Evolutionary conservation across 2,113 vertebrate genomes (phyloP), one percentile per base, ranked within the genome.

Genomic region (Microtus pennsylvanicus): DNA sequence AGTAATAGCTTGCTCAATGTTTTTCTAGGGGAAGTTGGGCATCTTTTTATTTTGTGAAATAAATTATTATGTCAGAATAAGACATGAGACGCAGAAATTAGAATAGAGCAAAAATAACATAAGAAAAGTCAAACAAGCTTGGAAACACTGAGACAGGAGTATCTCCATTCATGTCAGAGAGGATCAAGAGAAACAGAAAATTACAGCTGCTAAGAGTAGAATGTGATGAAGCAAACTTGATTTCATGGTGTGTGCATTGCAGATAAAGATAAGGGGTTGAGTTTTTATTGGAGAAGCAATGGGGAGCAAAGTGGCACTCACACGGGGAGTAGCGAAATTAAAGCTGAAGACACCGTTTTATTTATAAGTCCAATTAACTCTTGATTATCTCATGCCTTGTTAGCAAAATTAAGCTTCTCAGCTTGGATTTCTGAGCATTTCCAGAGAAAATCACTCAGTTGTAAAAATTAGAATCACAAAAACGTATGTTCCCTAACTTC

Each of bases 301-400:
- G 0, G 47, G 74, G 21, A 91, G 35, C 42, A 83, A 83, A 87
- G 38, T 7, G n/a, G 12, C 81, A 91, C 33, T 89, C 38, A 81
- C 75, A 22, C 0, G 89, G 45, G n/a, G 33, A 88, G 30, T 80
- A n/a, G 45, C 81, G 96, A 63, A 92, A 26, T 78, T 80, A 88
- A 87, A 63, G 61, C 50, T 47, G 42, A 94, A 82, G 74, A 22
- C 14, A 63, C 76, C 52, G 77, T 91, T 96, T 94, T 78, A 93
- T 96, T 94, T 78, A 78, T 78, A 91, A 94, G 45, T 61, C 89
- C 81, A 96, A 89, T 91, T 94, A 91, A 87, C 61, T 96, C 81
- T 90, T 89, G 78, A 93, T 94, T 94, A 89, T 74, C 72, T 13
- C 91, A 85, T 78, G 30, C 17, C 81, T 94, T 95, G 87, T 95